Conservation (phyloP, 1,140 invertebrate species). For the Steinernema feltiae region DNA sequence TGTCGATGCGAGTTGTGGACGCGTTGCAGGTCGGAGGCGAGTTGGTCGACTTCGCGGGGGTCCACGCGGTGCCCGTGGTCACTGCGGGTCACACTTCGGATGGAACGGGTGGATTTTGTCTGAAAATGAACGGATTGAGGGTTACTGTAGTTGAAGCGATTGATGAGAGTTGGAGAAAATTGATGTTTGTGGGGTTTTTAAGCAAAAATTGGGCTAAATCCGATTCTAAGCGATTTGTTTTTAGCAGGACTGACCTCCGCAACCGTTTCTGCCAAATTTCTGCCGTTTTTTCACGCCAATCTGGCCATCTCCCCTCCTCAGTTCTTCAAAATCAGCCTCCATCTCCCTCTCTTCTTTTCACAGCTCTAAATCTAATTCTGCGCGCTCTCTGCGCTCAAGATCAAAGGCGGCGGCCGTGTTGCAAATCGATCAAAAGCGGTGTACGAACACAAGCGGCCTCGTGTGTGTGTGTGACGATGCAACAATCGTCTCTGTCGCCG, state of each 20-base stretch:
- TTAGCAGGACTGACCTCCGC: too few relatives aligned
- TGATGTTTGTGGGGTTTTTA: not conserved
- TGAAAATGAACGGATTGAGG: constrained; percentile 30
- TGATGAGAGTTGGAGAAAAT: not conserved
- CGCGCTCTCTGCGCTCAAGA: not conserved
- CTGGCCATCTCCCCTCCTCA: too few relatives aligned
- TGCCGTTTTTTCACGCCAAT: too few relatives aligned
- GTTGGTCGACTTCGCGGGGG: constrained; percentile 62
- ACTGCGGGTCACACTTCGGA: constrained; percentile 59
- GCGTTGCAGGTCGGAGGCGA: constrained; percentile 59
- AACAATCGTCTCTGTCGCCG: not conserved
- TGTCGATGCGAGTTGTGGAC: constrained; percentile 45
- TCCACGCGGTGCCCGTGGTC: constrained; percentile 61
- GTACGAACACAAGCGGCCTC: not conserved
- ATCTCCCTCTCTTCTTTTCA: constrained; percentile 18
- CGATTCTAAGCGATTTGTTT: too few relatives aligned
- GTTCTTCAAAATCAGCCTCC: too few relatives aligned
- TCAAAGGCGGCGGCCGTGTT: not conserved
- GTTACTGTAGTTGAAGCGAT: not conserved
- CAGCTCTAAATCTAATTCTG: not conserved
- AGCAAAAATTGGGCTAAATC: too few relatives aligned
- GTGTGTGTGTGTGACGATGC: too few relatives aligned
- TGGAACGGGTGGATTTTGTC: constrained; percentile 61
- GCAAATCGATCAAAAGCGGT: constrained; percentile 7
- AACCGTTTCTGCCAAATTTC: too few relatives aligned